Percentiles rank a stretch among this genome's conserved stretches.
These are phyloP conservation scores for Avahi laniger DNA, from an alignment of 2,797 vertebrate species.

Conservation along the genomic window DNA sequence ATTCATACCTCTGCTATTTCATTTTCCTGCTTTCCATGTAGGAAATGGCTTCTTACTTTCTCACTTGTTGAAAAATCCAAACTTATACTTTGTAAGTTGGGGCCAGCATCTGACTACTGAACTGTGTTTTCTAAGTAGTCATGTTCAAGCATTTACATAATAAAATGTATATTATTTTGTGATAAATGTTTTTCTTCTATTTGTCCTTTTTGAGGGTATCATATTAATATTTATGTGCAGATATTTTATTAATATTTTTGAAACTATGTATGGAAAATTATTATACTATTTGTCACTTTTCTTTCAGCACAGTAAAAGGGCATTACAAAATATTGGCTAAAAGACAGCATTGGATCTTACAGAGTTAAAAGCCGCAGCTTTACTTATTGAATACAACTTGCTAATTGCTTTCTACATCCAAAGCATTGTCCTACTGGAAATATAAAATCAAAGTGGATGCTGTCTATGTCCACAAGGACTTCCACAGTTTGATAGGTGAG, in stretches of 20 bases:
- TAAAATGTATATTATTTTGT: neutral
- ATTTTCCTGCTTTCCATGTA: neutral
- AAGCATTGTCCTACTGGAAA: neutral
- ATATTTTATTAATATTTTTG: neutral
- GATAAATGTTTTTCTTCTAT: neutral
- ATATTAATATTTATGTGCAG: neutral
- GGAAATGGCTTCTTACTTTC: neutral
- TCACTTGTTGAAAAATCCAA: neutral
- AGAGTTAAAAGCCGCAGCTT: neutral
- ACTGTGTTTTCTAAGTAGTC: neutral
- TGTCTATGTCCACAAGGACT: neutral
- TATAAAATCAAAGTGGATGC: neutral
- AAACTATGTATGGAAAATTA: neutral
- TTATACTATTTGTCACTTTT: neutral
- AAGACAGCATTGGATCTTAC: neutral
- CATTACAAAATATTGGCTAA: neutral
- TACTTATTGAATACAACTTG: neutral
- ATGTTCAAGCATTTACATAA: neutral
- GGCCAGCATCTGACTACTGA: neutral
- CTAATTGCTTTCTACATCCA: neutral
- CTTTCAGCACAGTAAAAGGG: neutral
- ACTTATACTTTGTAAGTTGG: neutral
- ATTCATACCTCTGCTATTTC: neutral
- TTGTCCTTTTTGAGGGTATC: neutral
- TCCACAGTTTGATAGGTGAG: neutral